A percentile compares a stretch with the other conserved stretches of the same genome.
Evolutionary conservation across 2,888 invertebrate genomes (phyloP).

Genomic region (Apeira syringaria): DNA sequence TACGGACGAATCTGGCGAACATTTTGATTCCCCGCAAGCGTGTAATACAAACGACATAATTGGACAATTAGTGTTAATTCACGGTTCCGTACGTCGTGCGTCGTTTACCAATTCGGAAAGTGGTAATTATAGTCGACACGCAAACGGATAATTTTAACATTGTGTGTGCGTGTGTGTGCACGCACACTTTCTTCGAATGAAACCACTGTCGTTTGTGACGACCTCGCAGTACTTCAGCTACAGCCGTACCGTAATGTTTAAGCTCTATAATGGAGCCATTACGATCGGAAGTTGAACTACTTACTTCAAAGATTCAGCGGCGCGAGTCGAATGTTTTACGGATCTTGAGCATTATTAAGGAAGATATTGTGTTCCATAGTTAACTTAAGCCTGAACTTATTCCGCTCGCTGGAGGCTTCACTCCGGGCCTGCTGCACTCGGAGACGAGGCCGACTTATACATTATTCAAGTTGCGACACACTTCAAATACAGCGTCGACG

Average conservation of each 20-base stretch:
- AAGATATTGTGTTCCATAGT: constrained; percentile 35
- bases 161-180: constrained; percentile 47
- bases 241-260: constrained; percentile 5
- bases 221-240: constrained; percentile 21
- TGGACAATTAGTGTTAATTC: constrained; percentile 63
- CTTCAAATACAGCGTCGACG: constrained; percentile 75
- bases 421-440: constrained; percentile 67
- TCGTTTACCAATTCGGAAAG: constrained; percentile 57
- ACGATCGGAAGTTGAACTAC: constrained; percentile 9
- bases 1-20: constrained; percentile 35
- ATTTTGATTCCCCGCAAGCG: constrained; percentile 43
- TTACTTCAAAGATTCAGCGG: constrained; percentile 5
- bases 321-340: constrained; percentile 7
- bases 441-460: constrained; percentile 74
- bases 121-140: constrained; percentile 69
- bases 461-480: constrained; percentile 80
- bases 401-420: constrained; percentile 53
- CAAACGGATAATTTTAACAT: constrained; percentile 63
- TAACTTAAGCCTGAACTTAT: constrained; percentile 53
- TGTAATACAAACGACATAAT: constrained; percentile 54
- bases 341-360: constrained; percentile 5
- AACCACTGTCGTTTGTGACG: constrained; percentile 43
- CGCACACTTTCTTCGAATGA: constrained; percentile 40
- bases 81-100: constrained; percentile 54
- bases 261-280: constrained; percentile 5